These are phyloP conservation scores for Pipra filicauda DNA, from an alignment of 2,113 vertebrate genomes.

Conservation along the genomic window DNA sequence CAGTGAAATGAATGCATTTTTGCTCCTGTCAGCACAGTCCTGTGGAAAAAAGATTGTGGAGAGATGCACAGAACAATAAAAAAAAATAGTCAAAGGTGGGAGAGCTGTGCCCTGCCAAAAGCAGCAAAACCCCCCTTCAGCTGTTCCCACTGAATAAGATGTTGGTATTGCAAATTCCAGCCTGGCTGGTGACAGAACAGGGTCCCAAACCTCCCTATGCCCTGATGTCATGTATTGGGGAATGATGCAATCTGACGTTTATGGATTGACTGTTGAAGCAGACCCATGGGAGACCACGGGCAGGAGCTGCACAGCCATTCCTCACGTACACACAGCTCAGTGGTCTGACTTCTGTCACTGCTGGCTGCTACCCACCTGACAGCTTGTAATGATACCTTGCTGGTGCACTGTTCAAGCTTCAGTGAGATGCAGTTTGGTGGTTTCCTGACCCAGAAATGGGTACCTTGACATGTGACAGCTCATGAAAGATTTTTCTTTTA, in stretches of 20 bases:
- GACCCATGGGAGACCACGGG: fast-evolving
- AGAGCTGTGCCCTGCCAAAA: background rate
- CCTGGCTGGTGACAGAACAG: background rate
- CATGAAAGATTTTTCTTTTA: background rate
- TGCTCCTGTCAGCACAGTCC: background rate
- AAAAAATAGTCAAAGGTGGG: background rate
- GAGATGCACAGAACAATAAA: background rate
- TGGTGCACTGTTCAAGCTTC: background rate
- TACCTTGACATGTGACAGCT: background rate
- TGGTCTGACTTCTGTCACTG: background rate
- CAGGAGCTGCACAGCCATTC: fast-evolving
- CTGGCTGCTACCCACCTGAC: fast-evolving
- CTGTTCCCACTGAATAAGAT: background rate
- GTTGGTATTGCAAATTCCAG: background rate
- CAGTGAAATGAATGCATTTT: background rate
- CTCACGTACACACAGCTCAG: fast-evolving
- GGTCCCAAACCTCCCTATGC: background rate
- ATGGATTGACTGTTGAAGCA: background rate
- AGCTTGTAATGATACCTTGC: background rate
- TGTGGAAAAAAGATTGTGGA: background rate
- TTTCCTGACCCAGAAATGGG: background rate
- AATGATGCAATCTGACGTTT: background rate
- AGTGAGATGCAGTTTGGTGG: background rate
- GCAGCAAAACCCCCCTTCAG: background rate
- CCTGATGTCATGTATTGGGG: too few species aligned